Evolutionary conservation across 53 echinoderm and acorn worm species (phyloP).

Genomic region (Holothuria leucospilota): DNA sequence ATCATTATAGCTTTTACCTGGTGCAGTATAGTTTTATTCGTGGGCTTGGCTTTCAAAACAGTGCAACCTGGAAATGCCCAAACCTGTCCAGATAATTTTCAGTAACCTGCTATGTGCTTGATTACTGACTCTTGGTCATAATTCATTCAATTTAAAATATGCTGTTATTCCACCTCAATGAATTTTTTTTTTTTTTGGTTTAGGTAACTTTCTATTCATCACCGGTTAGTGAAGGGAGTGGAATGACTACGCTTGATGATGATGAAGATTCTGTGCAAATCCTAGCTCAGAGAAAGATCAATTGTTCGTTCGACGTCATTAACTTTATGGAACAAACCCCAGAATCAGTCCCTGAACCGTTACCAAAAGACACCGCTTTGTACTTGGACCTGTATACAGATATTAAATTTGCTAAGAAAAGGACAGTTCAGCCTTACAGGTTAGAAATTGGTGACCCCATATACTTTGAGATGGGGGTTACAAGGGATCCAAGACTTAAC

Average conservation of each 20-base stretch:
- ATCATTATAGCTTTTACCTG: no score
- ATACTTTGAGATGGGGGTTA: conserved; percentile 60
- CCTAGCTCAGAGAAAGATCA: background rate
- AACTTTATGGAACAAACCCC: background rate
- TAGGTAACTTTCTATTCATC: conserved; percentile 6
- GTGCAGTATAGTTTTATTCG: no score
- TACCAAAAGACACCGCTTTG: background rate
- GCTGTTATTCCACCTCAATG: no score
- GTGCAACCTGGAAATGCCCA: no score
- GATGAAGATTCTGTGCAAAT: conserved; percentile 3
- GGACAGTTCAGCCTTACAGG: conserved; percentile 18
- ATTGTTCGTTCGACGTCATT: background rate
- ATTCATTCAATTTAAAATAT: no score
- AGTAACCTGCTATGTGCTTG: no score
- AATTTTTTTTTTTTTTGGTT: background rate
- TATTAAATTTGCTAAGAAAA: conserved; percentile 21
- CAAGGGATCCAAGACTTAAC: conserved; percentile 19
- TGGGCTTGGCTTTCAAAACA: no score
- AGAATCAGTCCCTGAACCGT: background rate
- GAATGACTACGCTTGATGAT: background rate
- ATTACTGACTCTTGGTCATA: no score
- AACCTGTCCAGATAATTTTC: no score
- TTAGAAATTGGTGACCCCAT: conserved; percentile 59
- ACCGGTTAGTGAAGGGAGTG: background rate
- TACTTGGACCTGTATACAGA: conserved; percentile 60